Evolutionary conservation across 2,113 vertebrate genomes (phyloP).

Genomic region (Propithecus coquereli): DNA sequence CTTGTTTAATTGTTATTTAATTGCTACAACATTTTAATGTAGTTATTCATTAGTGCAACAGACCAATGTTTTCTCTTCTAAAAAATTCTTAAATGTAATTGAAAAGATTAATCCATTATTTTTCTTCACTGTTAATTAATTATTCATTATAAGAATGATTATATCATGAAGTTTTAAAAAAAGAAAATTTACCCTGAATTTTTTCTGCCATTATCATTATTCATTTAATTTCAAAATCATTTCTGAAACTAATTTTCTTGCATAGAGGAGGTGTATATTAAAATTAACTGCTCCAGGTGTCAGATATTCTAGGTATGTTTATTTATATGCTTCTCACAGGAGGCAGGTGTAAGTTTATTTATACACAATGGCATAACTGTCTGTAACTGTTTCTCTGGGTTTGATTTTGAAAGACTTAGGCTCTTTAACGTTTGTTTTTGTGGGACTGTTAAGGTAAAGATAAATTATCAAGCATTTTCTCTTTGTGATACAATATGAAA

Average conservation of each 20-base stretch:
- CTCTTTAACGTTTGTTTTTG: background rate
- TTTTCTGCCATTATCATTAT: background rate
- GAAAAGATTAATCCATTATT: background rate
- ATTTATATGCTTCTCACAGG: background rate
- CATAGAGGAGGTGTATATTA: background rate
- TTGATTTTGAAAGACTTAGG: background rate
- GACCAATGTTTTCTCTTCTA: background rate
- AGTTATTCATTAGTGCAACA: background rate
- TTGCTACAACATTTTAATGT: constrained; percentile 12
- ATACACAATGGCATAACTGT: background rate
- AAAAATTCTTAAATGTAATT: background rate
- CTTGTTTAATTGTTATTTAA: background rate
- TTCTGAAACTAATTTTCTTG: constrained; percentile 8
- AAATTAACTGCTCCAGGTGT: background rate
- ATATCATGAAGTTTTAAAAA: constrained; percentile 28
- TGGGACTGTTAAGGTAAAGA: background rate
- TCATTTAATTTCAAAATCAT: background rate
- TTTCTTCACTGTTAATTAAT: background rate
- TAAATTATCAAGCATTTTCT: background rate
- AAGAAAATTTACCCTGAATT: background rate
- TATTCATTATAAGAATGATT: background rate
- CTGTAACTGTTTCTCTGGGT: background rate
- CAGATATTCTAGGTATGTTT: background rate
- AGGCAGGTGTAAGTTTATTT: background rate
- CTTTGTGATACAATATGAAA: background rate